Conservation (phyloP, 2,113 vertebrate genomes). For the Actenoides hombroni region DNA sequence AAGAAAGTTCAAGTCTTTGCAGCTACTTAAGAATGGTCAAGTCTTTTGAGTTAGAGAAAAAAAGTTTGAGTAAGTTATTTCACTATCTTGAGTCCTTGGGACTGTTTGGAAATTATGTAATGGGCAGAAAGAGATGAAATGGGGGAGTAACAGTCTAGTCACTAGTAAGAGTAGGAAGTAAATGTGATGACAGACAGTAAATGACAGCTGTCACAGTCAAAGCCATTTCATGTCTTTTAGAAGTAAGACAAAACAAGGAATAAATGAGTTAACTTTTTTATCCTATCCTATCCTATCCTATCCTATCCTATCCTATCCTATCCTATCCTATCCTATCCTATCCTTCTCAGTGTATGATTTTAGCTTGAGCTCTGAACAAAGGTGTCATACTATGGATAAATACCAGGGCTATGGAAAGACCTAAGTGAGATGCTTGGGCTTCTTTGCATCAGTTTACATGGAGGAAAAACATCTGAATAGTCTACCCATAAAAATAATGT, state of each 20-base stretch:
- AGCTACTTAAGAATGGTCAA: background rate
- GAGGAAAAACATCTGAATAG: background rate
- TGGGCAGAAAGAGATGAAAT: background rate
- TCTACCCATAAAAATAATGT: background rate
- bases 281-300: no score
- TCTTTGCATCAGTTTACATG: background rate
- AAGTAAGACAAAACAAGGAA: background rate
- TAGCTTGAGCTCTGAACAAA: background rate
- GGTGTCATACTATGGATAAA: background rate
- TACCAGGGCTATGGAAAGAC: background rate
- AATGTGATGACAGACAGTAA: background rate
- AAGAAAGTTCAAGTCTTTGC: background rate
- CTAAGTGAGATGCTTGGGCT: background rate
- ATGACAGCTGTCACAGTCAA: background rate
- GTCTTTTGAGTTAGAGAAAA: background rate
- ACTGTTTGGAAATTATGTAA: background rate
- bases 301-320: no score
- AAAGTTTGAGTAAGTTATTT: background rate
- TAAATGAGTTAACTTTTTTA: background rate
- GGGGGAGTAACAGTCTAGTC: background rate
- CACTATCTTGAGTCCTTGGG: background rate
- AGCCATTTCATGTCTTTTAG: background rate
- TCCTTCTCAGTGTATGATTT: no score
- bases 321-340: no score
- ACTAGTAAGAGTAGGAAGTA: background rate